Conservation (phyloP, 2,113 vertebrate genomes). For the Vireo altiloquus region DNA sequence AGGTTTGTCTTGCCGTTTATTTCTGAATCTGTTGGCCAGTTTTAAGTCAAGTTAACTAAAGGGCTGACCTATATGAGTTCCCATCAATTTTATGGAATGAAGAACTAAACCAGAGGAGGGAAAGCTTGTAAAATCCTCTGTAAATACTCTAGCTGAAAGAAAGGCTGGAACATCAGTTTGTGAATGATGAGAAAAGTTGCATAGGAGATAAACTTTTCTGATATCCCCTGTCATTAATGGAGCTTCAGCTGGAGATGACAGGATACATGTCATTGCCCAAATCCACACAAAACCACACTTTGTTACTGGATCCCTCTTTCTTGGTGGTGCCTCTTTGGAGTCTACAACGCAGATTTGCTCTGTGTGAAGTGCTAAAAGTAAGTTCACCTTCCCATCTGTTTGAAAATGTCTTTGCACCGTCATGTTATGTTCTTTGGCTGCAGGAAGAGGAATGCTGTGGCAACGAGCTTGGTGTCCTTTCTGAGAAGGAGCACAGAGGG, state of each 20-base stretch:
- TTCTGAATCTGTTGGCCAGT: background rate
- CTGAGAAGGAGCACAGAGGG: rapidly evolving
- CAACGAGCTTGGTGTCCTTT: background rate
- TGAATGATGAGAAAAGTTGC: background rate
- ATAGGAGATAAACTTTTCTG: background rate
- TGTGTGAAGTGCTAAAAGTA: background rate
- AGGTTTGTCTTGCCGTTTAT: background rate
- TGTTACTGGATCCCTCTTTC: background rate
- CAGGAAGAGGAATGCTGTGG: background rate
- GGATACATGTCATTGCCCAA: background rate
- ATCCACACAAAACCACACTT: background rate
- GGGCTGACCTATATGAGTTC: background rate
- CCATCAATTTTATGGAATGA: background rate
- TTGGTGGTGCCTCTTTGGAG: background rate
- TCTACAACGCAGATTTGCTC: background rate
- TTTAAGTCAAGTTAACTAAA: background rate
- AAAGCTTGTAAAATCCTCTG: background rate
- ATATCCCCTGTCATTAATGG: background rate
- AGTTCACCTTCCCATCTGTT: background rate
- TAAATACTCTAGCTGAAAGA: background rate
- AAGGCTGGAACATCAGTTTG: background rate
- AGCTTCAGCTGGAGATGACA: background rate
- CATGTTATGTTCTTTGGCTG: background rate
- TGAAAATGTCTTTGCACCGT: background rate
- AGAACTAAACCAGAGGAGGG: background rate